A percentile compares a stretch with the other conserved stretches of the same genome.
Evolutionary conservation across 2,797 vertebrate species (phyloP).

Genomic region (Meriones psammophilus): DNA sequence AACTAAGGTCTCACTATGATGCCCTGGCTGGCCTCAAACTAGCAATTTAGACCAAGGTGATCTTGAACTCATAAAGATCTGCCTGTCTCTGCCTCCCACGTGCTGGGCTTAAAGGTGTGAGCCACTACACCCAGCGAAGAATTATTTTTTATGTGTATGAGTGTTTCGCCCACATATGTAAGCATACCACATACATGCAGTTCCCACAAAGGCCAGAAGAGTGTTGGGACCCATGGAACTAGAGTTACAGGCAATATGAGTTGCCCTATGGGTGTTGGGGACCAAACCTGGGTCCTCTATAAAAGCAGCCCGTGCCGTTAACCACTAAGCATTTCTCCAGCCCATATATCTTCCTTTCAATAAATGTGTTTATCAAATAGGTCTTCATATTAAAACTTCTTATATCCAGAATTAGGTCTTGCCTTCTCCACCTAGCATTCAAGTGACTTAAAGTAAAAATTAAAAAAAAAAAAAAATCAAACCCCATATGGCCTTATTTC

Average conservation of each 20-base stretch:
- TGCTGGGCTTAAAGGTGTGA: not conserved
- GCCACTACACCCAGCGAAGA: not conserved
- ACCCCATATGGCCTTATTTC: not conserved
- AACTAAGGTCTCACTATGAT: not conserved
- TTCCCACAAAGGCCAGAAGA: not conserved
- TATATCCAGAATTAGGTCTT: slow-evolving; percentile 2
- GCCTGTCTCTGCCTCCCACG: not conserved
- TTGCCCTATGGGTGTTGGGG: not conserved
- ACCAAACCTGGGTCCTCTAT: not conserved
- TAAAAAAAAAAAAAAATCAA: slow-evolving; percentile 5
- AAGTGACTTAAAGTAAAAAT: not conserved
- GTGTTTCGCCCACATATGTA: not conserved
- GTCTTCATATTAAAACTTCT: slow-evolving; percentile 7
- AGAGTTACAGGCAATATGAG: not conserved
- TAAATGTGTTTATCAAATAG: not conserved
- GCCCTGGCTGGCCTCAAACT: not conserved
- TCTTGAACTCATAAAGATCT: not conserved
- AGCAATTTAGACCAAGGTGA: not conserved
- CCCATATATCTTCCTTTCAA: not conserved
- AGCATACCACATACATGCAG: too few species aligned
- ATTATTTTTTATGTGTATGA: not conserved
- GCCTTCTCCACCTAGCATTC: not conserved
- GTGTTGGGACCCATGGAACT: not conserved
- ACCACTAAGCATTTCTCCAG: not conserved
- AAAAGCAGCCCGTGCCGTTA: not conserved